A percentile compares a stretch with the other conserved stretches of the same genome.
These are phyloP conservation scores for Thera obeliscata DNA, from an alignment of 2,888 invertebrate species.

Conservation along the genomic window DNA sequence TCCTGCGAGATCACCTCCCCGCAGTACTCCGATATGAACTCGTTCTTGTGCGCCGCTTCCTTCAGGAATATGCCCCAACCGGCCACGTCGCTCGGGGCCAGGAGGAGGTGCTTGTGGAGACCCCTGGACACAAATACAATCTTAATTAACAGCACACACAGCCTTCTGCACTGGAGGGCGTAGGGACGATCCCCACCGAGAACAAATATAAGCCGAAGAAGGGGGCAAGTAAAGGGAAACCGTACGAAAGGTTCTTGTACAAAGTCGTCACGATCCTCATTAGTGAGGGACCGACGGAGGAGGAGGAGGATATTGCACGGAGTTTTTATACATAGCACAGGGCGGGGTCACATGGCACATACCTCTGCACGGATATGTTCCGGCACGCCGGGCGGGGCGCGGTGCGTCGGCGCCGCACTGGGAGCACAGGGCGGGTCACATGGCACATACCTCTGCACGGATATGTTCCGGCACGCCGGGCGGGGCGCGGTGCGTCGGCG, in stretches of 20 bases:
- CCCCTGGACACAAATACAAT: slow-evolving; percentile 54
- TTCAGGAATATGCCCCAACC: slow-evolving; percentile 99
- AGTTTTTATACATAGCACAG: too few species aligned
- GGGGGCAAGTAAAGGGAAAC: too few species aligned
- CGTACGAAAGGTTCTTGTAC: too few species aligned
- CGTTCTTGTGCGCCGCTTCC: slow-evolving; percentile 97
- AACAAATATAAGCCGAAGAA: too few species aligned
- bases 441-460: slow-evolving; percentile 88
- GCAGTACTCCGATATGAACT: slow-evolving; percentile 99
- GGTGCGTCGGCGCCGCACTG: slow-evolving; percentile 85
- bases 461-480: slow-evolving; percentile 94
- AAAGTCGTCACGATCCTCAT: too few species aligned
- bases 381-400: slow-evolving; percentile 83
- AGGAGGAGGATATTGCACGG: too few species aligned
- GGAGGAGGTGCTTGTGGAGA: slow-evolving; percentile 91
- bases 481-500: slow-evolving; percentile 89
- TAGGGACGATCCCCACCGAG: too few species aligned
- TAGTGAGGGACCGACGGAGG: too few species aligned
- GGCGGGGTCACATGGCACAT: too few species aligned
- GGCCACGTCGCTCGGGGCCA: slow-evolving; percentile 99
- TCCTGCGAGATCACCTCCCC: slow-evolving; percentile 98
- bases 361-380: too few species aligned
- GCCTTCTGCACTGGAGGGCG: too few species aligned
- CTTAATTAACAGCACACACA: too few species aligned
- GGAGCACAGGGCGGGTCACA: not conserved